Conservation (phyloP, 1,140 invertebrate species). For the Formica selysi region DNA sequence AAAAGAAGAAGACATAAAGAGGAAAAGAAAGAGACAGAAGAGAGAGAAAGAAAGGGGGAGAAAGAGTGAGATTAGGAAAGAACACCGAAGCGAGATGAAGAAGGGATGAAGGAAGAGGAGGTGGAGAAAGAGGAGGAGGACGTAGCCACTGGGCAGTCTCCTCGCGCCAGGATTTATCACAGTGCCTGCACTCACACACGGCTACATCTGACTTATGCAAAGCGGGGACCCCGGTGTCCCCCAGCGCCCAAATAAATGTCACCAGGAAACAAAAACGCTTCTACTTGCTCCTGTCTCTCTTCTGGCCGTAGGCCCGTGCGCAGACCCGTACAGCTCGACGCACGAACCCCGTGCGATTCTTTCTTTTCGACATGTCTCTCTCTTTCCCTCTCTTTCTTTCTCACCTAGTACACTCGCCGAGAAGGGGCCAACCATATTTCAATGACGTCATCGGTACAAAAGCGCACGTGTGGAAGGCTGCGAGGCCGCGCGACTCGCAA, state of each 20-base stretch:
- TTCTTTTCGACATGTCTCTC: neutral
- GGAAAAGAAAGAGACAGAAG: constrained; percentile 69
- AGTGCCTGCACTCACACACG: constrained; percentile 82
- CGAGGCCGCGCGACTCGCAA: constrained; percentile 74
- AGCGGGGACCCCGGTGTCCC: constrained; percentile 77
- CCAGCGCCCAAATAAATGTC: constrained; percentile 85
- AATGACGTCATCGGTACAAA: constrained; percentile 82
- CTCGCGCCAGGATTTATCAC: constrained; percentile 84
- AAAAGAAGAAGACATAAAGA: constrained; percentile 60
- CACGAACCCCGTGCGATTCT: constrained; percentile 53
- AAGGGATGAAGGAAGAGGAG: constrained; percentile 69
- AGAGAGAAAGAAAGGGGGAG: constrained; percentile 57
- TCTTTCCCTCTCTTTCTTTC: neutral
- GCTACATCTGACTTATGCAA: constrained; percentile 86
- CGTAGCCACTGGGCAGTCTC: constrained; percentile 81
- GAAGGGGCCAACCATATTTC: constrained; percentile 79
- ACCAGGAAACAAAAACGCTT: constrained; percentile 85
- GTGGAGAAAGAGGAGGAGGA: constrained; percentile 41
- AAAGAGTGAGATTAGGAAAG: constrained; percentile 64
- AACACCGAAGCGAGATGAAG: constrained; percentile 33
- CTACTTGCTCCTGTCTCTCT: constrained; percentile 73
- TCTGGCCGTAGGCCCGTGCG: constrained; percentile 66
- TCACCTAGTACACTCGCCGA: constrained; percentile 38
- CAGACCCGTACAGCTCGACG: constrained; percentile 62
- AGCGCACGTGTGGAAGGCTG: constrained; percentile 73